Evolutionary conservation across 2,113 vertebrate species (phyloP), one percentile per base, ranked within the genome.

Genomic region (Odobenus rosmarus): DNA sequence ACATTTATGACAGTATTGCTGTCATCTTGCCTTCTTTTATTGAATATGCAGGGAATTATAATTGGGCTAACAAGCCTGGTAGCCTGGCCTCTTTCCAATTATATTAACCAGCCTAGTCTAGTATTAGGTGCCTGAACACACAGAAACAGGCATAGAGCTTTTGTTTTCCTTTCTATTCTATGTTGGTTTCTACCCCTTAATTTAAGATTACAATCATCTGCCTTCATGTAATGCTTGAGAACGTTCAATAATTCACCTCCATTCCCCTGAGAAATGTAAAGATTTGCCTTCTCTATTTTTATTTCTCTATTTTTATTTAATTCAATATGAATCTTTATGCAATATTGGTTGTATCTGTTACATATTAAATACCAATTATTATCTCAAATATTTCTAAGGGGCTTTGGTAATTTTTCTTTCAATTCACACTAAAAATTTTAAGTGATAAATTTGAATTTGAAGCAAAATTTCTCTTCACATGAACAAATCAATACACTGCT

Each of bases 1-100:
- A 98, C 98, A 98, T 98, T 98, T 98, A 97, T 97, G 98, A 98
- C 98, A 98, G 98, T 98, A 97, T 98, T 98, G 97, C 98, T 98
- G 98, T 99, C 98, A 98, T 98, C 98, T 98, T 97, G 96, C 98
- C 93, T 97, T 98, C 98, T 98, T 97, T 98, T 98, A 98, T 98
- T 98, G 97, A 97, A 95, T 98, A 99, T 98, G 93, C 96, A 98
- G 97, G 95, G 97, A 97, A 98, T 98, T 98, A 90, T 99, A 99
- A 98, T 99, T 99, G 98, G 98, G 92, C 95, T 98, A 98, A 98
- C 98, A 98, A 98, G 97, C 96, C 83, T 97, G 64, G 98, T 98
- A 98, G 97, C 97, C 98, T 98, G 98, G 98, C 97, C 96, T 98
- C 95, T 96, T 98, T 98, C 97, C 98, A 98, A 95, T 98, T 98